These are phyloP conservation scores for Bombus superbus DNA, from an alignment of 1,140 invertebrate genomes.

Conservation along the genomic window DNA sequence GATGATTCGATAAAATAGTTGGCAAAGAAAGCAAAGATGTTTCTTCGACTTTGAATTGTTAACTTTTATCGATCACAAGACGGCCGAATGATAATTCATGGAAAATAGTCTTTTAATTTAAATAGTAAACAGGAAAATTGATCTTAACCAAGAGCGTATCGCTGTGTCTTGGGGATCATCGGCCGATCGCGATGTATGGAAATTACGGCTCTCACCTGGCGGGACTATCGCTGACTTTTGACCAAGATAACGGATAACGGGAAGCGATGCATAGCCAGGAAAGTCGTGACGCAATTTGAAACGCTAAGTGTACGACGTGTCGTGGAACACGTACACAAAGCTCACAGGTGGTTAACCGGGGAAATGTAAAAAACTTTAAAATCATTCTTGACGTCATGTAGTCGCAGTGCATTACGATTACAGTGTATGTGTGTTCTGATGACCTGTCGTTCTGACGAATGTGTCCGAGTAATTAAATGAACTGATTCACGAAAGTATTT, in stretches of 20 bases:
- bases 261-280: neutral
- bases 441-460: neutral
- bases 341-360: neutral
- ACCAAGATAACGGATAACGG: slow-evolving; percentile 45
- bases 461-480: neutral
- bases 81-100: neutral
- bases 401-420: neutral
- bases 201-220: neutral
- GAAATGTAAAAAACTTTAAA: neutral
- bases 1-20: neutral
- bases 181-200: neutral
- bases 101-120: neutral
- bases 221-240: slow-evolving; percentile 1
- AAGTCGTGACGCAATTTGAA: slow-evolving; percentile 22
- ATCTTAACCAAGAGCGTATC: neutral
- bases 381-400: no score
- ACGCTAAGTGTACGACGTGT: neutral
- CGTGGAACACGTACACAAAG: neutral
- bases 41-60: neutral
- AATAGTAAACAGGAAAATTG: neutral
- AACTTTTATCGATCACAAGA: neutral
- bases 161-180: neutral
- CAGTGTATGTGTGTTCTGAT: no score
- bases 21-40: neutral
- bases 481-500: neutral